Percentiles rank a stretch among this genome's conserved stretches.
These are phyloP conservation scores for Nephrotoma guestfalica DNA, from an alignment of 2,888 invertebrate species.

Conservation along the genomic window DNA sequence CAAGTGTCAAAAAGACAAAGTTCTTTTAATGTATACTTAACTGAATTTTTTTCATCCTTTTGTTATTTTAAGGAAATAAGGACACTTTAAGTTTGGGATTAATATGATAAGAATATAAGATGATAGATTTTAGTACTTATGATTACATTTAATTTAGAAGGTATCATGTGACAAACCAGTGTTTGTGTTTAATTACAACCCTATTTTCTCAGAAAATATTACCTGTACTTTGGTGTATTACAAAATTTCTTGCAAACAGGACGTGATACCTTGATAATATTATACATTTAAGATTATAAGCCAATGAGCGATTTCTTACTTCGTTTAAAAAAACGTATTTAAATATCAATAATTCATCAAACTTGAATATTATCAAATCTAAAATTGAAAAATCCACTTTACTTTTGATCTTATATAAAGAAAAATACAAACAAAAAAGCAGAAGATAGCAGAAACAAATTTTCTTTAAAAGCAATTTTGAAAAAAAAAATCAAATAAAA, in stretches of 20 bases:
- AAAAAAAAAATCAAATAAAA: neutral
- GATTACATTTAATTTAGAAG: neutral
- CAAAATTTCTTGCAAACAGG: neutral
- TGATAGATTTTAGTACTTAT: neutral
- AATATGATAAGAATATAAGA: neutral
- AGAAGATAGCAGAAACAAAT: neutral
- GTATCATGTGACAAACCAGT: neutral
- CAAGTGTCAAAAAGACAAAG: neutral
- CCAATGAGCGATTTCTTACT: neutral
- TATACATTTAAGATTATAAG: neutral
- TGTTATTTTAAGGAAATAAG: neutral
- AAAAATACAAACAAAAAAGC: neutral
- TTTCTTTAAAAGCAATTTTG: constrained; percentile 1
- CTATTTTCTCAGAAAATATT: neutral
- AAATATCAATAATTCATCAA: neutral
- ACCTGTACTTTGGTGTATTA: neutral
- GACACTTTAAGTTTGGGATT: neutral
- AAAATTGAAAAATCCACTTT: neutral
- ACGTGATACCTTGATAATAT: neutral
- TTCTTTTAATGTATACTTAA: neutral
- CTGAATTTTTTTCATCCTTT: neutral
- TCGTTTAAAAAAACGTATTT: neutral
- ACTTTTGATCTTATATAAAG: neutral
- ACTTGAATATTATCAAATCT: neutral
- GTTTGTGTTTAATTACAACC: neutral